Conservation (phyloP, 2,888 invertebrate genomes). For the Alentia gelatinosa region DNA sequence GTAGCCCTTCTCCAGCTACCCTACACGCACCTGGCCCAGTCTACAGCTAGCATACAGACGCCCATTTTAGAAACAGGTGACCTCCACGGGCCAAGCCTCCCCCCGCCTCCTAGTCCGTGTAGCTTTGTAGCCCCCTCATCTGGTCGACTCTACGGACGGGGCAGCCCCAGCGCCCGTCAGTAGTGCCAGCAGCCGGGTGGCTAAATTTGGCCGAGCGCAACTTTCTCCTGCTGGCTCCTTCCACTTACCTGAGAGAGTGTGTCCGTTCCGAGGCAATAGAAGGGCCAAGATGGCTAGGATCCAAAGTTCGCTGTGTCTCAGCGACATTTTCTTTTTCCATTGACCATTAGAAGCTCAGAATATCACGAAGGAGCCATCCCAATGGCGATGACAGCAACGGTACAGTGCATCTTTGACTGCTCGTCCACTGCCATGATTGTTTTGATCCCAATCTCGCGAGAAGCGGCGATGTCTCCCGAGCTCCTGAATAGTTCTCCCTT, state of each 20-base stretch:
- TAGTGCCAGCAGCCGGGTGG: not conserved
- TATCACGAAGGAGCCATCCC: not conserved
- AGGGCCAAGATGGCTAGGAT: constrained; percentile 35
- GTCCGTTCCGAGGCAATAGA: not conserved
- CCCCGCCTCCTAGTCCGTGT: not conserved
- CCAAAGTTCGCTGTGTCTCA: constrained; percentile 8
- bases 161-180: not conserved
- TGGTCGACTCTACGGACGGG: too few relatives aligned
- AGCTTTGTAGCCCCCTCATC: too few relatives aligned
- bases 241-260: constrained; percentile 19
- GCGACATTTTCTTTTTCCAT: not conserved
- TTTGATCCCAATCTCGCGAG: constrained; percentile 39
- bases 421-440: constrained; percentile 36
- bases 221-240: not conserved
- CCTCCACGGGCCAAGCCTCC: not conserved
- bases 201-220: constrained; percentile 22
- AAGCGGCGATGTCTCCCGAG: not conserved
- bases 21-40: not conserved
- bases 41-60: not conserved
- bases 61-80: not conserved
- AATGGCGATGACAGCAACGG: not conserved
- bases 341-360: not conserved
- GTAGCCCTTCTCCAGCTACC: not conserved
- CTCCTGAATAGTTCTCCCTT: not conserved
- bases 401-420: not conserved